Percentiles rank a stretch among this genome's conserved stretches.
Conservation (phyloP, 2,797 vertebrate genomes). For the Mionectes olivaceus region DNA sequence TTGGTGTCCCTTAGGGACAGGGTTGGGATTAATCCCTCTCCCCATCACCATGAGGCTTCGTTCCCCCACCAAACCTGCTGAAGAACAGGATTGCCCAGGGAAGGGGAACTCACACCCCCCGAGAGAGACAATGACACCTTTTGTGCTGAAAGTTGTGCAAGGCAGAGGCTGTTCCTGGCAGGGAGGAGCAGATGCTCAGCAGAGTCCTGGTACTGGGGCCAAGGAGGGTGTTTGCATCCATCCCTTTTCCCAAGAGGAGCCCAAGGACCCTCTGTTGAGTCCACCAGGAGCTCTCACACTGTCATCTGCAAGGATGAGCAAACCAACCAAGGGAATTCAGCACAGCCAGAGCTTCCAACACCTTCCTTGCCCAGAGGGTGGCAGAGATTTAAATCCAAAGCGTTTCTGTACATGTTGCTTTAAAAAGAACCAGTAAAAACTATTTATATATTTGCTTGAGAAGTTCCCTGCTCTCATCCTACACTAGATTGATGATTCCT, state of each 20-base stretch:
- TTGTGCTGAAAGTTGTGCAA: neutral
- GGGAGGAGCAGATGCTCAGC: neutral
- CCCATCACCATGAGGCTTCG: neutral
- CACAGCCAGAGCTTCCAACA: fast-evolving
- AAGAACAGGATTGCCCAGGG: neutral
- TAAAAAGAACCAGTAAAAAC: conserved; percentile 2
- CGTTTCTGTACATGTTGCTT: neutral
- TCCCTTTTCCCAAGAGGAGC: neutral
- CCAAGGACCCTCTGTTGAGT: neutral
- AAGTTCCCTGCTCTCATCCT: neutral
- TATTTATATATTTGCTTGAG: conserved; percentile 15
- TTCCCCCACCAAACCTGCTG: neutral
- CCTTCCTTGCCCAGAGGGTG: neutral
- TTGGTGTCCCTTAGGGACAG: neutral
- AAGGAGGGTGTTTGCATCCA: neutral
- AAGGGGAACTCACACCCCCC: neutral
- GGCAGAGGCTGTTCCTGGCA: neutral
- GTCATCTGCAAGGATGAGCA: neutral
- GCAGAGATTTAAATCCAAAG: neutral
- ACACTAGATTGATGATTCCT: neutral
- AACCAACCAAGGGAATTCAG: neutral
- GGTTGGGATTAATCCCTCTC: neutral
- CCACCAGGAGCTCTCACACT: fast-evolving
- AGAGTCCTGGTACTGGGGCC: neutral
- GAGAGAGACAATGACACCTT: neutral